Evolutionary conservation across 2,797 vertebrate genomes (phyloP).

Genomic region (Lagorchestes hirsutus): DNA sequence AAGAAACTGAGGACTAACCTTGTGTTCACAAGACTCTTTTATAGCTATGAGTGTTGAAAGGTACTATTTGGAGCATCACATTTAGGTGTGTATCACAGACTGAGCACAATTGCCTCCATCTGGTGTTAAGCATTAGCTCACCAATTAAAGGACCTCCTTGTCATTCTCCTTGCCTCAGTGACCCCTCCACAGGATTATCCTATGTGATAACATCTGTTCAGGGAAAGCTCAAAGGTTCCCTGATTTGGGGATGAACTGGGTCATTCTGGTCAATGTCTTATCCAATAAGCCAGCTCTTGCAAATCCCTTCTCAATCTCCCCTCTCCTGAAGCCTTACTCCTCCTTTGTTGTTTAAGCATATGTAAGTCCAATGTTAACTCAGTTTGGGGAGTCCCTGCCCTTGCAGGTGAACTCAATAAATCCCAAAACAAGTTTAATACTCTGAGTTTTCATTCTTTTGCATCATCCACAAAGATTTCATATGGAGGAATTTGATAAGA

Average conservation of each 20-base stretch:
- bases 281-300: not conserved
- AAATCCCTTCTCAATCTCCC: not conserved
- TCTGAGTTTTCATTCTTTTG: not conserved
- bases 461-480: not conserved
- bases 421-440: not conserved
- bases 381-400: not conserved
- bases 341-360: not conserved
- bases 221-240: not conserved
- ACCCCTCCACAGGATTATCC: not conserved
- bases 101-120: not conserved
- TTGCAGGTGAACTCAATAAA: not conserved
- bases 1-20: not conserved
- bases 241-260: not conserved
- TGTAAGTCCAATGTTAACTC: not conserved
- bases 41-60: not conserved
- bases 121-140: not conserved
- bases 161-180: not conserved
- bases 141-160: not conserved
- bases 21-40: not conserved
- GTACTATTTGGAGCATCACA: too few species aligned
- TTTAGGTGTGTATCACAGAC: not conserved
- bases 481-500: not conserved
- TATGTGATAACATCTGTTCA: not conserved
- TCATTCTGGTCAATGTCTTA: not conserved
- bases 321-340: not conserved